These are phyloP conservation scores for Pionites leucogaster DNA, from an alignment of 2,113 vertebrate genomes.

Conservation along the genomic window DNA sequence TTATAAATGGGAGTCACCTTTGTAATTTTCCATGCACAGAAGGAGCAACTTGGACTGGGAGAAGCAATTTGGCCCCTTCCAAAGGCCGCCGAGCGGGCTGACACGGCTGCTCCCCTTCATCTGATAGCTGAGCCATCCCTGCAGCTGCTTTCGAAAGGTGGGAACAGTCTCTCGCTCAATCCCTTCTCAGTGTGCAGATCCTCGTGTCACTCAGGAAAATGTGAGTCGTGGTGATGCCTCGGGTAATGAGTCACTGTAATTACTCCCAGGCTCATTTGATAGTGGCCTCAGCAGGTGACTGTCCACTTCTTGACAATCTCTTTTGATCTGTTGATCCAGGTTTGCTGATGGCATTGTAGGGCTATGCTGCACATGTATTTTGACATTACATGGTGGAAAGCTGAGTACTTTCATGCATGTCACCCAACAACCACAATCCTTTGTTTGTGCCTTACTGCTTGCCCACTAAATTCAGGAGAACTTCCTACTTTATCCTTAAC, in stretches of 20 bases:
- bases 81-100: not conserved
- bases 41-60: conserved; percentile 25
- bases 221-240: not conserved
- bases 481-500: not conserved
- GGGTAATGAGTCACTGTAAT: not conserved
- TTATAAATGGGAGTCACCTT: conserved; percentile 64
- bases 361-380: not conserved
- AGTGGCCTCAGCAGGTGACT: not conserved
- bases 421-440: not conserved
- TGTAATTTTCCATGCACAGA: conserved; percentile 25
- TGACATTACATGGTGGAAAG: not conserved
- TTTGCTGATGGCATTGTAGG: not conserved
- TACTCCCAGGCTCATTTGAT: not conserved
- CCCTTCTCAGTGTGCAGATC: not conserved
- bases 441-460: not conserved
- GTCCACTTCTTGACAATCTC: not conserved
- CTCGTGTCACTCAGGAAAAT: conserved; percentile 38
- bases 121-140: conserved; percentile 32
- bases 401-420: not conserved
- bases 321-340: not conserved
- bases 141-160: conserved; percentile 52
- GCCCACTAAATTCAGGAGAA: not conserved
- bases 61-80: conserved; percentile 29
- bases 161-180: not conserved
- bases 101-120: not conserved